Conservation (phyloP, 2,888 invertebrate genomes). For the Helleia helle region DNA sequence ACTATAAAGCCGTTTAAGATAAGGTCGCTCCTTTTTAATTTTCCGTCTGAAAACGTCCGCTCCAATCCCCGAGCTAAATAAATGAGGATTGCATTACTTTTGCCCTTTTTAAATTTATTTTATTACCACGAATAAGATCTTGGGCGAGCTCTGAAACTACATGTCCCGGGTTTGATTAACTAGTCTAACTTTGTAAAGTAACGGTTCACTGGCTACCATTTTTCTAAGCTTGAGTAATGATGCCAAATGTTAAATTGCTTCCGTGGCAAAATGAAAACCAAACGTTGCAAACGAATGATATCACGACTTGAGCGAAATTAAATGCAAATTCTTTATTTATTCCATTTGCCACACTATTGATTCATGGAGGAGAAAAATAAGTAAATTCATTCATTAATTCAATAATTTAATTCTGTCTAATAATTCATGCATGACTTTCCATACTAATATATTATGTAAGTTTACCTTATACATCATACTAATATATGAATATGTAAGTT, state of each 20-base stretch:
- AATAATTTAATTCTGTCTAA: too few relatives aligned
- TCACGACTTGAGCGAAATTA: too few relatives aligned
- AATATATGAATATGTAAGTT: too few relatives aligned
- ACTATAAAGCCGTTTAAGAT: neutral
- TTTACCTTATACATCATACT: too few relatives aligned
- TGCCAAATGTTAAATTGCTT: neutral
- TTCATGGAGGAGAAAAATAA: too few relatives aligned
- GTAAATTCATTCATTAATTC: too few relatives aligned
- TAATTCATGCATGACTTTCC: too few relatives aligned
- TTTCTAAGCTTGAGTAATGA: constrained; percentile 6
- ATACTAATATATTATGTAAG: too few relatives aligned
- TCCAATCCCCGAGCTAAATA: constrained; percentile 8
- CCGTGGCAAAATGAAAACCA: neutral
- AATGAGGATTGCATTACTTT: constrained; percentile 9
- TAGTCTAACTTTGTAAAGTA: neutral
- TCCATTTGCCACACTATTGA: too few relatives aligned
- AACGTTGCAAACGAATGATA: too few relatives aligned
- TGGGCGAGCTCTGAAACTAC: constrained; percentile 8
- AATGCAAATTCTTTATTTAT: too few relatives aligned
- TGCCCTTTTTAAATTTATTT: constrained; percentile 14
- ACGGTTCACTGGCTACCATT: neutral
- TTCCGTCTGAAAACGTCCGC: constrained; percentile 8
- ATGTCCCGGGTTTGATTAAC: constrained; percentile 4
- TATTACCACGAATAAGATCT: constrained; percentile 14
- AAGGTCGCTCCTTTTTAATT: constrained; percentile 10